Evolutionary conservation across 2,113 vertebrate species (phyloP).

Genomic region (Hippopotamus amphibius): DNA sequence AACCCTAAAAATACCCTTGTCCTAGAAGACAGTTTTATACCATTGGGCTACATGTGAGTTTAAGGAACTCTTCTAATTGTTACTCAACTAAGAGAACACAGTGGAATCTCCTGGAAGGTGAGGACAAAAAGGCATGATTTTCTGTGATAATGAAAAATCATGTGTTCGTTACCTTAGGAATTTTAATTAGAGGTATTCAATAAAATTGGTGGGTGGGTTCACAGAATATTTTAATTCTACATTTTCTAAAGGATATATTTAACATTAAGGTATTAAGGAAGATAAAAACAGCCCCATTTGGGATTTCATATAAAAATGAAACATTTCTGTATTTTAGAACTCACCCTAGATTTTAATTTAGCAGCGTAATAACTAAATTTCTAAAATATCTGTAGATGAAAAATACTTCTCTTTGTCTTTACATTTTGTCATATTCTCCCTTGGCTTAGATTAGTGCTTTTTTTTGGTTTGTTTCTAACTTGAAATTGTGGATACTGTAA

Average conservation of each 20-base stretch:
- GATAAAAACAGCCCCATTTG: not conserved
- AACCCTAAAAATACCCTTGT: conserved; percentile 22
- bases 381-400: not conserved
- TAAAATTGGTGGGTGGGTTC: not conserved
- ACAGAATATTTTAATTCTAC: conserved; percentile 2
- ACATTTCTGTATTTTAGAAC: conserved; percentile 12
- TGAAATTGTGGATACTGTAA: conserved; percentile 55
- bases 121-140: conserved; percentile 34
- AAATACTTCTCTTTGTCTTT: conserved; percentile 35
- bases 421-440: not conserved
- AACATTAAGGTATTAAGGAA: not conserved
- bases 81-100: not conserved
- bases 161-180: not conserved
- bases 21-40: not conserved
- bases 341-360: conserved; percentile 38
- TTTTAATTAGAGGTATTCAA: conserved; percentile 24
- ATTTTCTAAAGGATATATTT: conserved; percentile 53
- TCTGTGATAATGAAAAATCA: not conserved
- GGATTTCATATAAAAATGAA: conserved; percentile 42
- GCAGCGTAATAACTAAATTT: conserved; percentile 37
- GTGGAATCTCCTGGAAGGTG: not conserved
- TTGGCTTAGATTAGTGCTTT: conserved; percentile 1
- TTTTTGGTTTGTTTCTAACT: not conserved
- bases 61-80: not conserved
- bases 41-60: not conserved